Conservation (phyloP, 2,797 vertebrate genomes). For the Sebastes trivittatus region DNA sequence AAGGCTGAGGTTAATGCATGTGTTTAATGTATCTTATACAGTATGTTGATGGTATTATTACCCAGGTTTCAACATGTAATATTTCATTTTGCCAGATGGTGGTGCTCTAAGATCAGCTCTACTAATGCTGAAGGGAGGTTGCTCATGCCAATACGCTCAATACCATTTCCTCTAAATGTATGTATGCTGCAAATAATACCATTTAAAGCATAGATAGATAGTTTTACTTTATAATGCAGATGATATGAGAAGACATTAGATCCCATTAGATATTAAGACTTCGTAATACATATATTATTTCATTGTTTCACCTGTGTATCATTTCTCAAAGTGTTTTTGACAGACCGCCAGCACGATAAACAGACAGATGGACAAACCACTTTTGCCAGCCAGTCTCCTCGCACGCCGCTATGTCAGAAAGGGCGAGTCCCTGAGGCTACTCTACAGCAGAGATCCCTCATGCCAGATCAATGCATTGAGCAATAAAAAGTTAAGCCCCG, state of each 20-base stretch:
- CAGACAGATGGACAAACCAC: conserved; percentile 56
- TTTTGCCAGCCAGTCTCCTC: conserved; percentile 47
- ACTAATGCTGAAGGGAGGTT: not conserved
- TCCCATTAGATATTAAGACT: not conserved
- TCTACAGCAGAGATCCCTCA: conserved; percentile 40
- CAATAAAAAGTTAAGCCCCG: conserved; percentile 59
- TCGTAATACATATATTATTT: not conserved
- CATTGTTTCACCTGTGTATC: not conserved
- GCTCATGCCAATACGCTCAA: not conserved
- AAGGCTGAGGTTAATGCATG: not conserved
- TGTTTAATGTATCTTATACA: not conserved
- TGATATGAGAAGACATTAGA: not conserved
- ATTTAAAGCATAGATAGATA: not conserved
- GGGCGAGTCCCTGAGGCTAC: conserved; percentile 43
- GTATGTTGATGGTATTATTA: not conserved
- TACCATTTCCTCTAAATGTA: not conserved
- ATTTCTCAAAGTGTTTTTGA: conserved; percentile 43
- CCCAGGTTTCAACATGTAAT: conserved; percentile 46
- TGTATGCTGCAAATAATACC: not conserved
- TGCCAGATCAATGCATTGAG: conserved; percentile 64
- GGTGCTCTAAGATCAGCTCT: conserved; percentile 68
- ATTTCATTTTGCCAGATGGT: conserved; percentile 57
- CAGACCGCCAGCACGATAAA: conserved; percentile 37
- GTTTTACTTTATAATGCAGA: not conserved
- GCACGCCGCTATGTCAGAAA: conserved; percentile 39